Evolutionary conservation across 2,797 vertebrate genomes (phyloP).

Genomic region (Steatocranus sp.): DNA sequence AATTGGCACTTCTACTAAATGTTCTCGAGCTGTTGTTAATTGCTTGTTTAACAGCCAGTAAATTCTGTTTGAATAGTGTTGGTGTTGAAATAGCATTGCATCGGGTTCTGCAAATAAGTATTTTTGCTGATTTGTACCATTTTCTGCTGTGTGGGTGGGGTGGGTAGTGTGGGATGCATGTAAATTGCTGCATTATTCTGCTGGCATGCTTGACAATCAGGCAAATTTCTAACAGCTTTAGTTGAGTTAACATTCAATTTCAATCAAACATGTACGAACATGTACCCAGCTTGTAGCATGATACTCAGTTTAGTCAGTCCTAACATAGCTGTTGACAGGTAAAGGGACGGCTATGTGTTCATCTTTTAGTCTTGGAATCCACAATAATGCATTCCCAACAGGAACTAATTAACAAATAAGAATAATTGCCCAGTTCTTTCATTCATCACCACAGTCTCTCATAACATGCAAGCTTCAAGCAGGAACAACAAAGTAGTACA

Average conservation of each 20-base stretch:
- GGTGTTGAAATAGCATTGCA: neutral
- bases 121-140: conserved; percentile 15
- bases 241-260: neutral
- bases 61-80: neutral
- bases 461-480: conserved; percentile 75
- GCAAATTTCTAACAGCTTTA: neutral
- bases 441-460: conserved; percentile 68
- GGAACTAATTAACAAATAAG: conserved; percentile 79
- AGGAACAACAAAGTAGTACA: conserved; percentile 78
- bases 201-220: neutral
- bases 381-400: conserved; percentile 60
- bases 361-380: conserved; percentile 37
- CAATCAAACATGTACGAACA: neutral
- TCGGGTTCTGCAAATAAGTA: neutral
- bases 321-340: conserved; percentile 6
- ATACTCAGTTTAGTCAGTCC: neutral
- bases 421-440: conserved; percentile 65
- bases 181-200: conserved; percentile 1
- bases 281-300: neutral
- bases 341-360: conserved; percentile 31
- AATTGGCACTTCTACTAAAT: neutral
- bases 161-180: neutral
- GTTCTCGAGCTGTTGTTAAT: conserved; percentile 4
- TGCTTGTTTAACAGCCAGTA: neutral
- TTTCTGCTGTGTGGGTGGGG: neutral